Percentiles rank a stretch among this genome's conserved stretches.
phyloP scores from a whole-genome alignment of 2,797 vertebrate genomes.

The Taenioides sp. region DNA sequence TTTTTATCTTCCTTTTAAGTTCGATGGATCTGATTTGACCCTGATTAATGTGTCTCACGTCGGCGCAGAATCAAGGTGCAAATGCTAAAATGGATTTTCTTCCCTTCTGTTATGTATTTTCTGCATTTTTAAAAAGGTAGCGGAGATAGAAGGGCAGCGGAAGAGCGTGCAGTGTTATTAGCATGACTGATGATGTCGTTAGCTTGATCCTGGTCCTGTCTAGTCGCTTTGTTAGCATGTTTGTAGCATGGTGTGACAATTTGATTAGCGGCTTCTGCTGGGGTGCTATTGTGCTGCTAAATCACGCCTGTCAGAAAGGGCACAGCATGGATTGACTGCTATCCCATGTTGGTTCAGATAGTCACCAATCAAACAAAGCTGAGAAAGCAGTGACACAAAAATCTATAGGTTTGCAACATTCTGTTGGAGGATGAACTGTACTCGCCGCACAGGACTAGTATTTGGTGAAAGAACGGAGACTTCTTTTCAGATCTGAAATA shows the following conservation, averaged over 20 bases:
- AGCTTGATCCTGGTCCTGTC: constrained; percentile 48
- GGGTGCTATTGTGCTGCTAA: constrained; percentile 44
- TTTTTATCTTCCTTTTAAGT: constrained; percentile 17
- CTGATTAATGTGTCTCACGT: constrained; percentile 51
- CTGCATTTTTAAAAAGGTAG: constrained; percentile 26
- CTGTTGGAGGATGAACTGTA: neutral
- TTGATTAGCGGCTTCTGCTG: constrained; percentile 60
- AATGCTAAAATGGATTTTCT: constrained; percentile 56
- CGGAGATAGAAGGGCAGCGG: constrained; percentile 36
- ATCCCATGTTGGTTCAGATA: constrained; percentile 40
- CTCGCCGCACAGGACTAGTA: neutral
- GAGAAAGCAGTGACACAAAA: neutral
- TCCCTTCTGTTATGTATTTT: constrained; percentile 22
- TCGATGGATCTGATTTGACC: constrained; percentile 49
- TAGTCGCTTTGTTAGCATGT: constrained; percentile 60
- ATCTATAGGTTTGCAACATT: constrained; percentile 15
- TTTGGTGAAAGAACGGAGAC: neutral
- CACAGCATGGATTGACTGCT: constrained; percentile 39
- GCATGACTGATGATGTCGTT: constrained; percentile 66
- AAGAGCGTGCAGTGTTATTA: constrained; percentile 47
- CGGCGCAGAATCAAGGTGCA: constrained; percentile 45
- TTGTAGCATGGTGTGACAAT: constrained; percentile 53
- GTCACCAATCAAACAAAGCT: constrained; percentile 25
- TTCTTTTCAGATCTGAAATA: neutral
- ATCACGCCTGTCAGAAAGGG: constrained; percentile 58